Conservation (phyloP, 2,888 invertebrate genomes). For the Copidosoma aretas region DNA sequence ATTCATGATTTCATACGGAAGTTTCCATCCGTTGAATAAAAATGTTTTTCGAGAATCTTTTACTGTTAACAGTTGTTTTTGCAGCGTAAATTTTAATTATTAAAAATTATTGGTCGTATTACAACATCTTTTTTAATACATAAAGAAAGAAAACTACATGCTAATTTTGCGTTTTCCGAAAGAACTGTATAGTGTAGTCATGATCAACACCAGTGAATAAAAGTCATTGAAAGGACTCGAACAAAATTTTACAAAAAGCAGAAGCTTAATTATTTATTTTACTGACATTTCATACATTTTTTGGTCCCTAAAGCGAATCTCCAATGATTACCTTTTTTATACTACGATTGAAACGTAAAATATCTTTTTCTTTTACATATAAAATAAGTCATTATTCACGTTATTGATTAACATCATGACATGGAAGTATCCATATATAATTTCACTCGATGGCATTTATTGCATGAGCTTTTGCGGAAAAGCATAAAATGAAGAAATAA, state of each 20-base stretch:
- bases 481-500: constrained; percentile 9
- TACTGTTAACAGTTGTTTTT: constrained; percentile 23
- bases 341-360: neutral
- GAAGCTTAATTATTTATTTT: neutral
- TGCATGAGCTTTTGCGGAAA: constrained; percentile 1
- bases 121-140: constrained; percentile 12
- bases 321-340: neutral
- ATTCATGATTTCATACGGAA: no score
- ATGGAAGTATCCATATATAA: no score
- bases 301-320: neutral
- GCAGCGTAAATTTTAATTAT: constrained; percentile 31
- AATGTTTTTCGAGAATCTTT: constrained; percentile 19
- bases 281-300: neutral
- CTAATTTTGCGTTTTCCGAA: neutral
- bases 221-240: constrained; percentile 19
- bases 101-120: neutral
- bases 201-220: constrained; percentile 5
- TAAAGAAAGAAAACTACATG: constrained; percentile 14
- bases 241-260: constrained; percentile 16
- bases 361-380: neutral
- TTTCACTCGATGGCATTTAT: constrained; percentile 15
- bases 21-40: no score
- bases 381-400: neutral
- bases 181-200: constrained; percentile 17
- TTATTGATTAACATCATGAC: no score